These are phyloP conservation scores for Oryctes rhinoceros DNA, from an alignment of 1,140 invertebrate genomes.

Conservation along the genomic window DNA sequence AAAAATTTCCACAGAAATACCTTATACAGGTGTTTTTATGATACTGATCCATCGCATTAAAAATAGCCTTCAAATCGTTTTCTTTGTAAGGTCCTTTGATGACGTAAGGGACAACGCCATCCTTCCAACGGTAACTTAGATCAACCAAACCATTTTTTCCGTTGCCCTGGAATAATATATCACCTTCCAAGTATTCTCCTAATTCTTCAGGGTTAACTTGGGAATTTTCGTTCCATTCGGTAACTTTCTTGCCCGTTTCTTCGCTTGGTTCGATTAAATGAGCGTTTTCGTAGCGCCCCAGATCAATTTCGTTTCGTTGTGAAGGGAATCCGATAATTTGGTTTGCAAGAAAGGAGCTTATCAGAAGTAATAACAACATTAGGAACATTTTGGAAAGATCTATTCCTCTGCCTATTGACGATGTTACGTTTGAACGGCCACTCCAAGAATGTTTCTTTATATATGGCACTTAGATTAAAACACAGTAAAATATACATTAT, in stretches of 20 bases:
- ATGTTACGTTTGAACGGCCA: too few relatives aligned
- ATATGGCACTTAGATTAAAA: neutral
- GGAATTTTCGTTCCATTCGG: conserved; percentile 67
- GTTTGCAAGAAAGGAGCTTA: neutral
- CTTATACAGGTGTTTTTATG: conserved; percentile 78
- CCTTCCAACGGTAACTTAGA: conserved; percentile 69
- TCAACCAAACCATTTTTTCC: conserved; percentile 71
- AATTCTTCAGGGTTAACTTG: conserved; percentile 77
- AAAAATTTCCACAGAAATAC: conserved; percentile 53
- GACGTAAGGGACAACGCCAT: conserved; percentile 75
- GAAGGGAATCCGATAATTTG: neutral
- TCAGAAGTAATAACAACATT: too few relatives aligned
- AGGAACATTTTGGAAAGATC: too few relatives aligned
- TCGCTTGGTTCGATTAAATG: neutral
- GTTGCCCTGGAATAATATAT: conserved; percentile 71
- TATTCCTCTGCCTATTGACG: too few relatives aligned
- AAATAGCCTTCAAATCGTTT: conserved; percentile 61
- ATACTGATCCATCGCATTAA: conserved; percentile 66
- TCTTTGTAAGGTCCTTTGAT: conserved; percentile 69
- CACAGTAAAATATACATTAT: neutral
- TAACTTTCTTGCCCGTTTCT: conserved; percentile 64
- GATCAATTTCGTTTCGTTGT: neutral
- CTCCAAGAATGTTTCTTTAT: neutral
- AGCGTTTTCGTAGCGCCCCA: neutral
- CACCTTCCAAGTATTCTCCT: conserved; percentile 77